Evolutionary conservation across 1,140 invertebrate genomes (phyloP).

Genomic region (Luehdorfia chinensis): DNA sequence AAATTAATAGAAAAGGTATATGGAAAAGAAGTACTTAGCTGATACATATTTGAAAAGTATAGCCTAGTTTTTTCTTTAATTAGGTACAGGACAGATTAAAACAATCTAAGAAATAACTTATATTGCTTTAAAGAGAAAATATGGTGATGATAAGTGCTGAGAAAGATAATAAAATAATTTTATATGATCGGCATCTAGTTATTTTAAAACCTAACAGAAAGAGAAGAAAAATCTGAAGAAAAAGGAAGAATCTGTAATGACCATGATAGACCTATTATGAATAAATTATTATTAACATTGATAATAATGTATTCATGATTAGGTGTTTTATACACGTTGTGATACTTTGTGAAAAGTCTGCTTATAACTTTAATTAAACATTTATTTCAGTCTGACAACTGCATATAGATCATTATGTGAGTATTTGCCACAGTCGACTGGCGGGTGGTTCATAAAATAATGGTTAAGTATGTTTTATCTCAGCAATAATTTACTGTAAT

Average conservation of each 20-base stretch:
- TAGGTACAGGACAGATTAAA: slow-evolving; percentile 31
- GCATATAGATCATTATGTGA: too few species aligned
- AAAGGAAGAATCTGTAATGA: slow-evolving; percentile 8
- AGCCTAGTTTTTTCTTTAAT: slow-evolving; percentile 25
- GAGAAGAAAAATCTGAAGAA: too few species aligned
- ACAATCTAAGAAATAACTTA: slow-evolving; percentile 22
- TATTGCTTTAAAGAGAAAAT: slow-evolving; percentile 21
- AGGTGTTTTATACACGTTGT: slow-evolving; percentile 1
- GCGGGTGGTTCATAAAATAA: too few species aligned
- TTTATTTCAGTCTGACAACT: too few species aligned
- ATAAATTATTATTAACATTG: slow-evolving; percentile 5
- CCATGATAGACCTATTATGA: slow-evolving; percentile 2
- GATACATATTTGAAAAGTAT: slow-evolving; percentile 28
- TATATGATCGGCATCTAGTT: slow-evolving; percentile 4
- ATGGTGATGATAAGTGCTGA: slow-evolving; percentile 14
- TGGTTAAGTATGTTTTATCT: too few species aligned
- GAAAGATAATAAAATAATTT: slow-evolving; percentile 10
- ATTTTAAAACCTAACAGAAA: slow-evolving; percentile 9
- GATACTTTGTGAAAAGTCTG: neutral
- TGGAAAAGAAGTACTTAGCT: slow-evolving; percentile 33
- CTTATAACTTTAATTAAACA: too few species aligned
- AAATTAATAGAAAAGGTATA: slow-evolving; percentile 37
- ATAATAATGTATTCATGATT: slow-evolving; percentile 6
- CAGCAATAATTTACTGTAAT: too few species aligned
- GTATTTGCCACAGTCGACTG: too few species aligned